phyloP scores from a whole-genome alignment of 2,797 vertebrate genomes.

The Natrix natrix region DNA sequence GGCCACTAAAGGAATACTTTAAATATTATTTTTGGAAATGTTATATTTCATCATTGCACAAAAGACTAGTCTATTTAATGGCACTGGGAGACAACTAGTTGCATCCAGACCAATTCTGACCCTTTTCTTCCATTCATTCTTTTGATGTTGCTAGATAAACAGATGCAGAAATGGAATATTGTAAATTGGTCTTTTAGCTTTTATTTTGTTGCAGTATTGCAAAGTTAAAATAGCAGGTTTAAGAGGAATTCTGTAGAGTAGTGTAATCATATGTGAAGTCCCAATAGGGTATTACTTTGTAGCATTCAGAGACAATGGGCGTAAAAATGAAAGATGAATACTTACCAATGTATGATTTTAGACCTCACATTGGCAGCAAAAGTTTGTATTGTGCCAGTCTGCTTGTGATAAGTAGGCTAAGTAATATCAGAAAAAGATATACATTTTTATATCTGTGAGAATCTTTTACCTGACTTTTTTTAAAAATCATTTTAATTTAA shows the following conservation, averaged over 20 bases:
- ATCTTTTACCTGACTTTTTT: not conserved
- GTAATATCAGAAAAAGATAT: not conserved
- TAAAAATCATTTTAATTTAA: not conserved
- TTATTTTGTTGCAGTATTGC: conserved; percentile 41
- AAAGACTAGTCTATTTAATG: conserved; percentile 47
- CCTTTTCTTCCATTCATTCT: conserved; percentile 30
- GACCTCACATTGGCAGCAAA: not conserved
- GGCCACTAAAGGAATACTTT: conserved; percentile 51
- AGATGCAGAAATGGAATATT: conserved; percentile 35
- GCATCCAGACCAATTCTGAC: conserved; percentile 24
- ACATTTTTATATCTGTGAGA: not conserved
- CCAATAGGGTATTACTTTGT: conserved; percentile 10
- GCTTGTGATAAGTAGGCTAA: not conserved
- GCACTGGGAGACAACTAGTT: conserved; percentile 48
- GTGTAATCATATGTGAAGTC: not conserved
- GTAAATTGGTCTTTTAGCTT: conserved; percentile 19
- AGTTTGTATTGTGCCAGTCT: not conserved
- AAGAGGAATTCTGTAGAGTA: conserved; percentile 26
- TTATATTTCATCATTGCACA: conserved; percentile 60
- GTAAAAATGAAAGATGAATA: not conserved
- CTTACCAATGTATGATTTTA: conserved; percentile 20
- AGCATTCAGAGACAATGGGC: not conserved
- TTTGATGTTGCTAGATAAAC: conserved; percentile 22
- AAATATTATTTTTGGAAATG: conserved; percentile 58
- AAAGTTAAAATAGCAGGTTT: conserved; percentile 42